Conservation (phyloP, 2,113 vertebrate species). For the Rhodinocichla rosea region DNA sequence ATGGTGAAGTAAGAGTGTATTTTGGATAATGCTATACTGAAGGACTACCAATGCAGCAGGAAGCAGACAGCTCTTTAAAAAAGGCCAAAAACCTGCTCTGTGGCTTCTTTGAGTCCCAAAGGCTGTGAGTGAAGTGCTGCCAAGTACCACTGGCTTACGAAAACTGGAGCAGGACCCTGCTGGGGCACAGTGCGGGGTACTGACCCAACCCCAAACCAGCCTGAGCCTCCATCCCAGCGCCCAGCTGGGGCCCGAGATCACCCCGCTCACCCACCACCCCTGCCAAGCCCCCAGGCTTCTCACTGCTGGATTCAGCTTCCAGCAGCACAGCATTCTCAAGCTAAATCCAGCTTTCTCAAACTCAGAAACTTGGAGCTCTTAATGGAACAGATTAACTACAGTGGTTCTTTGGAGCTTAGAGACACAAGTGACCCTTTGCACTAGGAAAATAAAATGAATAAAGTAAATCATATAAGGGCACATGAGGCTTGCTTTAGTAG, state of each 20-base stretch:
- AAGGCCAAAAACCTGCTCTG: not conserved
- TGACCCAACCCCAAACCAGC: rapidly evolving
- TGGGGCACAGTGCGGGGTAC: not conserved
- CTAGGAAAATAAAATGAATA: not conserved
- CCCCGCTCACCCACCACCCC: rapidly evolving
- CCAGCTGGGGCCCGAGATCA: not conserved
- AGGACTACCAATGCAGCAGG: not conserved
- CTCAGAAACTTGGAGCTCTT: not conserved
- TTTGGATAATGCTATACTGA: not conserved
- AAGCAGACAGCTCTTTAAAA: not conserved
- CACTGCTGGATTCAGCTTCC: not conserved
- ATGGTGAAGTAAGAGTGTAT: not conserved
- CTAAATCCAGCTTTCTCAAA: not conserved
- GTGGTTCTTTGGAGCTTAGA: not conserved
- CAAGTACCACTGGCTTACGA: rapidly evolving
- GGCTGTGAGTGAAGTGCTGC: not conserved
- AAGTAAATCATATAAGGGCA: not conserved
- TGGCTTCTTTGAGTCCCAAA: not conserved
- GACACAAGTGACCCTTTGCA: not conserved
- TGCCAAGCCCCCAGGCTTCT: rapidly evolving
- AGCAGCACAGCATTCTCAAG: not conserved
- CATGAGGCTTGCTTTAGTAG: not conserved
- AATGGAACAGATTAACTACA: not conserved
- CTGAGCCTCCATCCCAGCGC: rapidly evolving
- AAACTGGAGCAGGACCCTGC: not conserved